Conservation (phyloP, 2,113 vertebrate species). For the Nannospalax galili region DNA sequence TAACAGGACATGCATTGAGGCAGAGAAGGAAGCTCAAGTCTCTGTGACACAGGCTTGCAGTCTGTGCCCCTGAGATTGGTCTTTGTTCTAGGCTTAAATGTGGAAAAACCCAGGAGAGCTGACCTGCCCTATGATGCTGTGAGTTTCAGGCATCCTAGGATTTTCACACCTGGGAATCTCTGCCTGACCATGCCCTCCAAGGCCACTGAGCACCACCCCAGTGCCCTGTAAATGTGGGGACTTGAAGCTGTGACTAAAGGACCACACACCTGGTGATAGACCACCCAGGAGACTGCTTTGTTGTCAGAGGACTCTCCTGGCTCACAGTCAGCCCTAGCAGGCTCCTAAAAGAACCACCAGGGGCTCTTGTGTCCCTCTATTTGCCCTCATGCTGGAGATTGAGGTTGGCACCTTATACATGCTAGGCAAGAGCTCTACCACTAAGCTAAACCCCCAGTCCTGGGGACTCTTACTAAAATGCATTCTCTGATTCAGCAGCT, state of each 20-base stretch:
- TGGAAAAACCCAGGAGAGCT: rapidly evolving
- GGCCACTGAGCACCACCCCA: neutral
- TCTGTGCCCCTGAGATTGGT: neutral
- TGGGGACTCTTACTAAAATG: too few species aligned
- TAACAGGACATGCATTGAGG: rapidly evolving
- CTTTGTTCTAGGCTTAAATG: neutral
- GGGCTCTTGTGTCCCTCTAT: neutral
- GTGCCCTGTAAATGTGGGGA: neutral
- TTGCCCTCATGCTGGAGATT: neutral
- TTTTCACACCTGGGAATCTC: neutral
- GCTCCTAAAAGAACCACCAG: neutral
- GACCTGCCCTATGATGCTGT: neutral
- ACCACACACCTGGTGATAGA: neutral
- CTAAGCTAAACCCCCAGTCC: neutral
- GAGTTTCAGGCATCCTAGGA: neutral
- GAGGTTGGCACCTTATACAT: neutral
- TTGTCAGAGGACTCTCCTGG: neutral
- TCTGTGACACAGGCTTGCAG: too few species aligned
- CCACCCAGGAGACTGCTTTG: neutral
- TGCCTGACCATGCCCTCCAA: neutral
- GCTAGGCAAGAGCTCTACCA: neutral
- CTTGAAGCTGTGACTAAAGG: neutral
- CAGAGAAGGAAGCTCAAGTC: rapidly evolving
- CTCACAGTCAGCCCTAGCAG: neutral
- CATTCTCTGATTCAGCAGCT: neutral